These are phyloP conservation scores for Sparus aurata DNA, from an alignment of 2,797 vertebrate genomes.

Conservation along the genomic window DNA sequence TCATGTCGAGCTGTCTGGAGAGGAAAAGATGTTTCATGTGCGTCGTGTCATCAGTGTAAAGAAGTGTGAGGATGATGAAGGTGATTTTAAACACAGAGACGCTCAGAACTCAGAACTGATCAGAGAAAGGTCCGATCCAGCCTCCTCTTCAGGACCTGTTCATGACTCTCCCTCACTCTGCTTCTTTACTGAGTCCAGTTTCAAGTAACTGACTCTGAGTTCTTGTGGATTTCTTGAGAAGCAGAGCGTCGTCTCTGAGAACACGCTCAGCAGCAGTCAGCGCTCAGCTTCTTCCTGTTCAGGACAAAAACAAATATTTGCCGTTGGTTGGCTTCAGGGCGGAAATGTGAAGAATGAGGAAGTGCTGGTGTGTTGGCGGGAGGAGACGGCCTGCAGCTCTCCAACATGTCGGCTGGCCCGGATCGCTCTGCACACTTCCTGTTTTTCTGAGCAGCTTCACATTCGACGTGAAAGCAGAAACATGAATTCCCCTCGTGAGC, in stretches of 20 bases:
- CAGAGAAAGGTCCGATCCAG: no score
- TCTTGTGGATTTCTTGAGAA: no score
- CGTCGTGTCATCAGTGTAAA: no score
- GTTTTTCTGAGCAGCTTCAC: constrained; percentile 51
- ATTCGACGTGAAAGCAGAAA: constrained; percentile 24
- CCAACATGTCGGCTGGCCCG: constrained; percentile 21
- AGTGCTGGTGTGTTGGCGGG: constrained; percentile 31
- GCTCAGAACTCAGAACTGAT: no score
- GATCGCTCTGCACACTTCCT: constrained; percentile 59
- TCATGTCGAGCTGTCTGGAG: no score
- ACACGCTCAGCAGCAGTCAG: neutral
- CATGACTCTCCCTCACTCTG: no score
- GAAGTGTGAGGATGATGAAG: no score
- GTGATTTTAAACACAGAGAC: no score
- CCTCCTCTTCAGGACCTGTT: no score
- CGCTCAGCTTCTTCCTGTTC: constrained; percentile 5
- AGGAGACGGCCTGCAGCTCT: constrained; percentile 23
- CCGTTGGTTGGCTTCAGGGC: neutral
- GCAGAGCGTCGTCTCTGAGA: neutral
- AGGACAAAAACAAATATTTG: constrained; percentile 54
- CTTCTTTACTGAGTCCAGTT: no score
- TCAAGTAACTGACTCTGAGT: no score
- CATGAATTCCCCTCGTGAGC: neutral
- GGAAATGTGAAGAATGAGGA: constrained; percentile 65
- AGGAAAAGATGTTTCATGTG: no score